Base-by-base conservation (phyloP, 2,113 vertebrate species). In the Trichomycterus rosablanca region DNA sequence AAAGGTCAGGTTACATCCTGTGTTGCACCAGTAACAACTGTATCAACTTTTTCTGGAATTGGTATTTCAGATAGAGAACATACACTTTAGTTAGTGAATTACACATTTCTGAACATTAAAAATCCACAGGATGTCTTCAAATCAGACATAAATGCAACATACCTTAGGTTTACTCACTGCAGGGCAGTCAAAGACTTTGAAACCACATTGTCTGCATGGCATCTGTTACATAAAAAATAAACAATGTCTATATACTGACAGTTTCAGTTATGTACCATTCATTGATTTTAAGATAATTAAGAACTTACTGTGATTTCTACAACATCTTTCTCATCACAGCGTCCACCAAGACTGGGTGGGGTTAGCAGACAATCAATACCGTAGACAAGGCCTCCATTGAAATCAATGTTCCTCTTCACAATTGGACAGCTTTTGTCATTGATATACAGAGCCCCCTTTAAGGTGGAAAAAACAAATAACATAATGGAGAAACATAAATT, bases 311-410 rank as follows among this genome's bases (percentile, higher is more conserved):
- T 60, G 30, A 92, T 16, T 2, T 88, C 78, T 9, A 87, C 2
- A 0, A 68, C 72, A 1, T 75, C 51, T n/a, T 88, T 86, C 11
- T 55, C 74, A 62, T 95, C 92, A 3, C 96, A 98, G 72, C 85
- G 92, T 10, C 89, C 93, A 0, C 93, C 94, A 0, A 95, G 75
- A 40, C 84, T 91, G 59, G 92, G 90, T 30, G 95, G 90, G 0
- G 67, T 80, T 75, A 98, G 82, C 54, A 98, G 76, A 71, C 95
- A 97, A 86, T 92, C 51, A 7, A 98, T 93, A 11, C 94, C 95
- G 0, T 95, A 94, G 34, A 89, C 89, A 0, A 94, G 60, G 0
- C 96, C 96, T 0, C 77, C 71, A 0, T 80, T 83, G 1, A 98
- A 97, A 15, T 82, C 9, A 3, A 97, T 80, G 61, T 91, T 85